Conservation (phyloP, 2,797 vertebrate species). For the Cygnus olor region DNA sequence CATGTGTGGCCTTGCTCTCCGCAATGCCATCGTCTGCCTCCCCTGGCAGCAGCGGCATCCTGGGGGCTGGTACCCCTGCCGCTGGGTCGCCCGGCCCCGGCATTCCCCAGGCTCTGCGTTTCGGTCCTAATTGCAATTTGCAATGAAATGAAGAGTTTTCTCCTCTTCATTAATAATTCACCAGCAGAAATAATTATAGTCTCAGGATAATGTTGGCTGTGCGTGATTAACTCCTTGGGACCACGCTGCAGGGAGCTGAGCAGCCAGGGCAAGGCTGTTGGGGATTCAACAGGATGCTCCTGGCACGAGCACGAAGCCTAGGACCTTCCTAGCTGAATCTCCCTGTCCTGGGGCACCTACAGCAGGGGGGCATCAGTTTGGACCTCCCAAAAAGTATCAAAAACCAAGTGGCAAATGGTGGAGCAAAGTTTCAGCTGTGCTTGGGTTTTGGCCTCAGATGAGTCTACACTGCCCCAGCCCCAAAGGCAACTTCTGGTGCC, state of each 20-base stretch:
- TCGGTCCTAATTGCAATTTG: background rate
- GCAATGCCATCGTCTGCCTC: too few species aligned
- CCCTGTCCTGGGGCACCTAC: background rate
- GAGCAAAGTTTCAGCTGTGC: background rate
- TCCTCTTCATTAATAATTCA: constrained; percentile 8
- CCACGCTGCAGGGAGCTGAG: background rate
- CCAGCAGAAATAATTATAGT: background rate
- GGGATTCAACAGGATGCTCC: background rate
- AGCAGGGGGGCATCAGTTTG: background rate
- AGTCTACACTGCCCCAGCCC: background rate
- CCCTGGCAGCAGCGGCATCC: too few species aligned
- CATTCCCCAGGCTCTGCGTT: background rate
- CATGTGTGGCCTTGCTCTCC: too few species aligned
- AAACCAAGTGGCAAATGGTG: background rate
- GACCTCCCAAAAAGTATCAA: too few species aligned
- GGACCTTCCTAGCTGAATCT: background rate
- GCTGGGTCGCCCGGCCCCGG: background rate
- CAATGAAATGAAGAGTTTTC: background rate
- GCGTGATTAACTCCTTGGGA: background rate
- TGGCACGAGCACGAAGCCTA: background rate
- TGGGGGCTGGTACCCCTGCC: too few species aligned
- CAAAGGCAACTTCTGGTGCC: background rate
- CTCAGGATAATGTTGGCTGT: background rate
- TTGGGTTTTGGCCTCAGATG: background rate
- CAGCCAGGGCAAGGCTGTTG: background rate